phyloP scores from a whole-genome alignment of 2,797 vertebrate genomes.

The Morelia viridis region DNA sequence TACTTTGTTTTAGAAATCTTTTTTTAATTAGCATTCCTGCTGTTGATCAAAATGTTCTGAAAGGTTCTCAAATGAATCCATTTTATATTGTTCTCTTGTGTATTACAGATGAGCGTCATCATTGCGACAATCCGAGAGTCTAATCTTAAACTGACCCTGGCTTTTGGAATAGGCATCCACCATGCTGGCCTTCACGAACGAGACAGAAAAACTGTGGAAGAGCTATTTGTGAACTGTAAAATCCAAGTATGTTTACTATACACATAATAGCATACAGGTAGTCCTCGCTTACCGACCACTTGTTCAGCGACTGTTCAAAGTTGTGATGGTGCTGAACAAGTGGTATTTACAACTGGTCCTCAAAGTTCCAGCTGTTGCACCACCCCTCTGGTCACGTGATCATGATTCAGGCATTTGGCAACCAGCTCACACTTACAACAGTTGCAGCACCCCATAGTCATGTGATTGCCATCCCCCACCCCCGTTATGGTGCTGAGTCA shows the following conservation, averaged over 20 bases:
- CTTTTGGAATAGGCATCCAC: slow-evolving; percentile 97
- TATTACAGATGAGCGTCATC: slow-evolving; percentile 87
- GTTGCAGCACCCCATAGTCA: not conserved
- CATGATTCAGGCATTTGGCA: not conserved
- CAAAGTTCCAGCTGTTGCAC: not conserved
- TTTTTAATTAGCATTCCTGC: not conserved
- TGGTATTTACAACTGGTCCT: not conserved
- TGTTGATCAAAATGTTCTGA: slow-evolving; percentile 19
- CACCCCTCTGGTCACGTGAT: not conserved
- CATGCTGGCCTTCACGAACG: slow-evolving; percentile 94
- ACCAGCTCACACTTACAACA: not conserved
- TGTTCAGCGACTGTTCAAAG: not conserved
- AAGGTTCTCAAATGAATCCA: not conserved
- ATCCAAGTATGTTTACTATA: slow-evolving; percentile 84
- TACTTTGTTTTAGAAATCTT: not conserved
- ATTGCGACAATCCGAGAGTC: slow-evolving; percentile 91
- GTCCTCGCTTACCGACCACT: not conserved
- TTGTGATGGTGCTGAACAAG: not conserved
- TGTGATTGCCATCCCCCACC: not conserved
- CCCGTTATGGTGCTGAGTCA: no score
- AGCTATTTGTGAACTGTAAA: slow-evolving; percentile 97
- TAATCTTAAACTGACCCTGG: slow-evolving; percentile 95
- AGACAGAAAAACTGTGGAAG: slow-evolving; percentile 93
- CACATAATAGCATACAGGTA: not conserved
- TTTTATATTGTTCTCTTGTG: slow-evolving; percentile 37